Percentiles rank a stretch among this genome's conserved stretches.
phyloP scores from a whole-genome alignment of 2,113 vertebrate species.

The Microcebus ravelobensis region DNA sequence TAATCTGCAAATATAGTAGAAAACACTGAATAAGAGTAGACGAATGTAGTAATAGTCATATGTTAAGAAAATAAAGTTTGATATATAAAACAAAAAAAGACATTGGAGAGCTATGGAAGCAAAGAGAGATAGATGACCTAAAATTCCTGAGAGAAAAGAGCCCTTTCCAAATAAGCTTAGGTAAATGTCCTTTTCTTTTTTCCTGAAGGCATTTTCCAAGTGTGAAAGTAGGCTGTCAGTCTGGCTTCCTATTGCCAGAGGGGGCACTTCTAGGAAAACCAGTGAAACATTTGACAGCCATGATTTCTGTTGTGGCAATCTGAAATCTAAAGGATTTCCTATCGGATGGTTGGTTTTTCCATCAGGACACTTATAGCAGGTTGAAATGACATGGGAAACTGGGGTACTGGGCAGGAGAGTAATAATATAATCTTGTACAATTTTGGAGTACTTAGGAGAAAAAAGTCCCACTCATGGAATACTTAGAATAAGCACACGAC shows the following conservation, averaged over 20 bases:
- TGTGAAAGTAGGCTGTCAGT: neutral
- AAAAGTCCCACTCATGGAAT: neutral
- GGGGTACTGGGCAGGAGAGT: neutral
- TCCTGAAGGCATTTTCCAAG: neutral
- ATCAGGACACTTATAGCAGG: neutral
- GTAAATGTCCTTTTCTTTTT: neutral
- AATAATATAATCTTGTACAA: neutral
- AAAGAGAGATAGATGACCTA: neutral
- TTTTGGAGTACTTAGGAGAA: neutral
- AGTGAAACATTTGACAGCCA: neutral
- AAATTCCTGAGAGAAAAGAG: neutral
- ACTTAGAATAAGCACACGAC: neutral
- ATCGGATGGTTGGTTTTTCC: neutral
- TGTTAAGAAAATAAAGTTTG: slow-evolving; percentile 9
- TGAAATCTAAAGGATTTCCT: neutral
- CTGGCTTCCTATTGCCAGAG: neutral
- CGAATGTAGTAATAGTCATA: neutral
- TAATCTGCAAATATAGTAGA: neutral
- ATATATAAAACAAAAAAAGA: neutral
- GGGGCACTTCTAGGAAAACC: neutral
- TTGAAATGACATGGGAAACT: neutral
- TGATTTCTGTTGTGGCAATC: neutral
- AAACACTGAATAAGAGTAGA: neutral
- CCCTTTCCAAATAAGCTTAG: neutral
- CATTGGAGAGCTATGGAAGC: neutral